phyloP scores from a whole-genome alignment of 2,888 invertebrate species.

The Sussaba pulchella region DNA sequence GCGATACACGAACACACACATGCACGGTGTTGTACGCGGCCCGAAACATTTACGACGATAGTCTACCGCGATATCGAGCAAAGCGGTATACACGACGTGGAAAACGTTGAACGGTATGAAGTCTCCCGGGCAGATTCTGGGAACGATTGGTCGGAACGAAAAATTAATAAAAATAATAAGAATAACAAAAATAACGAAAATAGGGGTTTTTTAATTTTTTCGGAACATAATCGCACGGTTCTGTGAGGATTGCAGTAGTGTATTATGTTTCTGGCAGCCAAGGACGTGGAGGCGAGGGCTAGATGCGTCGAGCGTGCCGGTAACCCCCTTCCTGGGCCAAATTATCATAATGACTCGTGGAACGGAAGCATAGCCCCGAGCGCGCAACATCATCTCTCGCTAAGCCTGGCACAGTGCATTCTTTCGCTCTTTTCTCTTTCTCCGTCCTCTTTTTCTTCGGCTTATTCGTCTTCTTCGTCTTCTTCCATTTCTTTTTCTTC shows the following conservation, averaged over 20 bases:
- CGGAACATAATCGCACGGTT: slow-evolving; percentile 44
- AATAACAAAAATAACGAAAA: no score
- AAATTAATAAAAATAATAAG: background rate
- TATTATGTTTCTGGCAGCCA: slow-evolving; percentile 34
- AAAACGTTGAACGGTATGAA: slow-evolving; percentile 32
- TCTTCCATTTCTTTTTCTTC: slow-evolving; percentile 23
- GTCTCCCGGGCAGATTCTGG: slow-evolving; percentile 29
- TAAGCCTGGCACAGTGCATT: slow-evolving; percentile 46
- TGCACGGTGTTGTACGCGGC: background rate
- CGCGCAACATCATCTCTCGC: slow-evolving; percentile 69
- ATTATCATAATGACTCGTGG: slow-evolving; percentile 83
- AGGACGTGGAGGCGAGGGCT: slow-evolving; percentile 43
- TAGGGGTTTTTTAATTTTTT: slow-evolving; percentile 46
- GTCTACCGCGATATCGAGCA: slow-evolving; percentile 19
- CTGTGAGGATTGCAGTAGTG: slow-evolving; percentile 30
- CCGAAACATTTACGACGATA: slow-evolving; percentile 36
- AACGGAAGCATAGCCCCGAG: slow-evolving; percentile 82
- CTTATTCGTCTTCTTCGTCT: slow-evolving; percentile 27
- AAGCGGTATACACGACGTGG: background rate
- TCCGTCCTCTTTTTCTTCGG: slow-evolving; percentile 22
- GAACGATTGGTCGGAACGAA: slow-evolving; percentile 29
- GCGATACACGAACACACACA: no score
- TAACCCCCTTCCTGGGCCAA: slow-evolving; percentile 81
- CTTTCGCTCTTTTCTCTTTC: slow-evolving; percentile 40
- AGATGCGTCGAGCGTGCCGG: slow-evolving; percentile 73